Evolutionary conservation across 2,797 vertebrate species (phyloP).

Genomic region (Cirrhinus molitorella): DNA sequence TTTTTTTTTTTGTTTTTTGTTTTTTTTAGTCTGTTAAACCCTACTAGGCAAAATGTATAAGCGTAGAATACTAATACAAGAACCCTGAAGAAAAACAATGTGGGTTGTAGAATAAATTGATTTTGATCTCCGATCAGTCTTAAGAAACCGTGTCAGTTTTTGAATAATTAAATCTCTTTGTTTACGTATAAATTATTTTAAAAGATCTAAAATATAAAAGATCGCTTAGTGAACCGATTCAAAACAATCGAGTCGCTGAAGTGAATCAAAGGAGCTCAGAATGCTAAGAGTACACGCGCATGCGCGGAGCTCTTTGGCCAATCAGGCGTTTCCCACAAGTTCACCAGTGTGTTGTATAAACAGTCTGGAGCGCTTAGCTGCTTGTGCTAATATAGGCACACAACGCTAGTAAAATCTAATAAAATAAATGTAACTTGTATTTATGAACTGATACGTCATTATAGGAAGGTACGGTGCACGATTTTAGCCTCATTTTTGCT

Average conservation of each 20-base stretch:
- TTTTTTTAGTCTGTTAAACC: no score
- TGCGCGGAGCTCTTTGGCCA: background rate
- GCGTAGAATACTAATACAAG: no score
- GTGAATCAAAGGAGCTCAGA: background rate
- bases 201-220: no score
- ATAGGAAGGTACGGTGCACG: background rate
- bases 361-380: background rate
- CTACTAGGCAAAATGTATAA: no score
- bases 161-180: no score
- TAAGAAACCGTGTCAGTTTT: no score
- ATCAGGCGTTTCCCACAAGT: background rate
- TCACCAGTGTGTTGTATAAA: background rate
- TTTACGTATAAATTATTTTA: no score
- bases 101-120: no score
- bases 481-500: background rate
- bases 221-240: background rate
- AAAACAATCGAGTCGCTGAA: background rate
- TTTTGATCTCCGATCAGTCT: no score
- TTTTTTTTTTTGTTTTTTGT: no score
- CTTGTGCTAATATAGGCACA: background rate
- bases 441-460: background rate
- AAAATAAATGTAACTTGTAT: background rate
- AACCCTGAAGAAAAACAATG: no score
- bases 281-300: background rate
- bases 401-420: background rate